A percentile compares a stretch with the other conserved stretches of the same genome.
Conservation (phyloP, 1,140 invertebrate genomes). For the Bombus polaris region DNA sequence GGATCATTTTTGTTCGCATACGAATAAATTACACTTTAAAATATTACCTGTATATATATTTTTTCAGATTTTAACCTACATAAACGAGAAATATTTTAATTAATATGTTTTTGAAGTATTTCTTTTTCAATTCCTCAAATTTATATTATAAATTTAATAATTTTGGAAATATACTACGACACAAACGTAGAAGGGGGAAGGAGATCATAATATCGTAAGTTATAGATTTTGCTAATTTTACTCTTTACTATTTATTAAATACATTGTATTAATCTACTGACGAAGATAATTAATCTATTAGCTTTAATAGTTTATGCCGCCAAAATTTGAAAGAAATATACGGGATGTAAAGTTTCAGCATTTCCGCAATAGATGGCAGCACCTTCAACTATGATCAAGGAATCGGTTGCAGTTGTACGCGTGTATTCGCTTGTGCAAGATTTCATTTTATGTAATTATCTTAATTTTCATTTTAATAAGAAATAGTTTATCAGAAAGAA, state of each 20-base stretch:
- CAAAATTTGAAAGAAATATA: background rate
- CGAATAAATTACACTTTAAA: constrained; percentile 63
- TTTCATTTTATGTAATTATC: background rate
- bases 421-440: too few species aligned
- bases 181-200: background rate
- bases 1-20: constrained; percentile 66
- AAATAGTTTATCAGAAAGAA: background rate
- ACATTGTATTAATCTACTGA: background rate
- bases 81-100: background rate
- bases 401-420: too few species aligned
- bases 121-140: background rate
- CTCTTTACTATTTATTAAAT: background rate
- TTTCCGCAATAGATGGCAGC: background rate
- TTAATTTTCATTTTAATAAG: background rate
- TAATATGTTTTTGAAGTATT: background rate
- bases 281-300: background rate
- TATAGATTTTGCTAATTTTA: background rate
- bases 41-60: constrained; percentile 16
- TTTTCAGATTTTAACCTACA: background rate
- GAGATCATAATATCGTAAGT: background rate
- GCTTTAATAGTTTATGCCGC: background rate
- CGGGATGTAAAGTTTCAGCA: background rate
- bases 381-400: background rate
- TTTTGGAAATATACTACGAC: background rate
- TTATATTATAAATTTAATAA: background rate